These are phyloP conservation scores for Limnothrissa miodon DNA, from an alignment of 2,113 vertebrate genomes.

Conservation along the genomic window DNA sequence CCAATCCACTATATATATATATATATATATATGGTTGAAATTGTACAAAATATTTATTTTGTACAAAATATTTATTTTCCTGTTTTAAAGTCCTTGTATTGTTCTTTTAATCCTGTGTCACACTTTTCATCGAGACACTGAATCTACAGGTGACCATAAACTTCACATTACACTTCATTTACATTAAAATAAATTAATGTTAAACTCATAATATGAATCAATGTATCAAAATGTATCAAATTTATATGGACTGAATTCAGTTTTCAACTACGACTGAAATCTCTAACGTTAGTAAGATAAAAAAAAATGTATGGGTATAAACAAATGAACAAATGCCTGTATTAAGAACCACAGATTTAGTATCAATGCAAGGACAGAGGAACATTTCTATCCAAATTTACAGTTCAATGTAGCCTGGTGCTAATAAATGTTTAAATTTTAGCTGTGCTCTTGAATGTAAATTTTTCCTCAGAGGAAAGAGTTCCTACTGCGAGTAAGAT, in stretches of 20 bases:
- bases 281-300: too few species aligned
- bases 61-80: not conserved
- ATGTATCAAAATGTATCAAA: too few species aligned
- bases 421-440: not conserved
- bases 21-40: not conserved
- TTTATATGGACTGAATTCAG: too few species aligned
- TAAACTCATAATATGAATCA: too few species aligned
- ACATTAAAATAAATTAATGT: constrained; percentile 41
- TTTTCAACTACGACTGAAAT: too few species aligned
- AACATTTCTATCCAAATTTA: not conserved
- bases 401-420: not conserved
- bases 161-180: not conserved
- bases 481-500: not conserved
- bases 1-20: not conserved
- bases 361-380: not conserved
- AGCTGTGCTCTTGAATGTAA: not conserved
- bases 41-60: not conserved
- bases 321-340: not conserved
- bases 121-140: not conserved
- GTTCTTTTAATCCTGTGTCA: too few species aligned
- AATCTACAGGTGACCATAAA: not conserved
- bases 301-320: too few species aligned
- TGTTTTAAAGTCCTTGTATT: not conserved
- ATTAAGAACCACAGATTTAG: not conserved
- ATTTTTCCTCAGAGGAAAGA: not conserved